Percentiles rank a stretch among this genome's conserved stretches.
Evolutionary conservation across 2,113 vertebrate species (phyloP).

Genomic region (Mesoclemmys tuberculata): DNA sequence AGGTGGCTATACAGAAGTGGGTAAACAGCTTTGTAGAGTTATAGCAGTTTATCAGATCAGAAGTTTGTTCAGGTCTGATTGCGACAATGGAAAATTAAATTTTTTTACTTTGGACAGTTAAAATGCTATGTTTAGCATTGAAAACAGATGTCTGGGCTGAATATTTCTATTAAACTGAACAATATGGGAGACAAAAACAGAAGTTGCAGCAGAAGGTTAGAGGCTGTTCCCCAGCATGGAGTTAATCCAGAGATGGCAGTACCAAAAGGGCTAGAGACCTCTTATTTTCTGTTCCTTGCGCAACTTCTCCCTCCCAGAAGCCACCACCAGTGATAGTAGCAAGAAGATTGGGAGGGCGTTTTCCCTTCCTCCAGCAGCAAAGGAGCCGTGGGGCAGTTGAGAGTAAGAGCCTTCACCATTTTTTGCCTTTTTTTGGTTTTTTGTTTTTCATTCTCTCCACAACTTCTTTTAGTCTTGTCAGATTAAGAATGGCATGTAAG

Average conservation of each 20-base stretch:
- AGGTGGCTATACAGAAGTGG: not conserved
- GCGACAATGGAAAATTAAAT: slow-evolving; percentile 4
- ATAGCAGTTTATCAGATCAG: not conserved
- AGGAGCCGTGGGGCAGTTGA: not conserved
- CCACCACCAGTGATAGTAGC: not conserved
- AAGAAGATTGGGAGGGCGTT: not conserved
- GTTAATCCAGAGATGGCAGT: not conserved
- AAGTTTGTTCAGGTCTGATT: slow-evolving; percentile 28
- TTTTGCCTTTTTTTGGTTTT: not conserved
- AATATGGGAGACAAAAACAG: accelerated
- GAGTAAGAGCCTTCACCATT: not conserved
- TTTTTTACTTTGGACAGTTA: not conserved
- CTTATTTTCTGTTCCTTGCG: not conserved
- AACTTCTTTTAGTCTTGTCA: not conserved
- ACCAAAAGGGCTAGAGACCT: too few species aligned
- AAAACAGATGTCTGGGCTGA: not conserved
- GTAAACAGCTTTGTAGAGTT: not conserved
- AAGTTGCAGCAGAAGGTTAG: not conserved
- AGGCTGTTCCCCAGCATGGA: not conserved
- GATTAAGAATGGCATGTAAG: not conserved
- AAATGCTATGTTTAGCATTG: not conserved
- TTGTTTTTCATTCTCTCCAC: not conserved
- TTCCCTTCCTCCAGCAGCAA: not conserved
- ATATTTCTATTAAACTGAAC: not conserved
- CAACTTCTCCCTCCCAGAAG: not conserved